Percentiles rank a stretch among this genome's conserved stretches.
Evolutionary conservation across 1,140 invertebrate species (phyloP).

Genomic region (Diabrotica undecimpunctata): DNA sequence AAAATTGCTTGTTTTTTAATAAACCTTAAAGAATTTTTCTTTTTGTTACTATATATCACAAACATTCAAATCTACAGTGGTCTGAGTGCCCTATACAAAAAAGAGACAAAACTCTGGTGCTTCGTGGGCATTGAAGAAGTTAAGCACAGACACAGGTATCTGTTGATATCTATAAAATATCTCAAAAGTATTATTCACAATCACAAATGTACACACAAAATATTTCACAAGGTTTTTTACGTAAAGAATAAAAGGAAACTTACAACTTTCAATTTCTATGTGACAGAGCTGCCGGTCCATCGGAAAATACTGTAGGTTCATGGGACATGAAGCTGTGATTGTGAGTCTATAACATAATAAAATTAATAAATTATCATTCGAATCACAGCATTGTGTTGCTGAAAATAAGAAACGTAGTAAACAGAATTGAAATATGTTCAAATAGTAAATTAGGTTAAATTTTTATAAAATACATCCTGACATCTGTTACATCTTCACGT

Average conservation of each 20-base stretch:
- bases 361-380: too few relatives aligned
- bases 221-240: neutral
- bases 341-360: constrained; percentile 68
- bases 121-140: constrained; percentile 24
- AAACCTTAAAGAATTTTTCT: too few relatives aligned
- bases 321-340: constrained; percentile 95
- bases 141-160: constrained; percentile 45
- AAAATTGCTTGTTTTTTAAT: too few relatives aligned
- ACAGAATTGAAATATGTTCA: too few relatives aligned
- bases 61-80: neutral
- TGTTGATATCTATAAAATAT: constrained; percentile 34
- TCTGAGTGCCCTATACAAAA: neutral
- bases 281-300: constrained; percentile 96
- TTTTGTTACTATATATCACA: too few relatives aligned
- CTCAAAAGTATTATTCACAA: constrained; percentile 9
- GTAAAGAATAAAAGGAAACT: constrained; percentile 57
- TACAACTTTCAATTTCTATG: constrained; percentile 98
- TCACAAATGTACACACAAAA: constrained; percentile 11
- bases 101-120: constrained; percentile 5
- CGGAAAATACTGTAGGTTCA: constrained; percentile 96
- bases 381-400: too few relatives aligned
- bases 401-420: too few relatives aligned
- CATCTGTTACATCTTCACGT: too few relatives aligned
- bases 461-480: too few relatives aligned
- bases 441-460: too few relatives aligned